Base-by-base conservation (phyloP, 2,888 invertebrate species). In the Erebia aethiops region DNA sequence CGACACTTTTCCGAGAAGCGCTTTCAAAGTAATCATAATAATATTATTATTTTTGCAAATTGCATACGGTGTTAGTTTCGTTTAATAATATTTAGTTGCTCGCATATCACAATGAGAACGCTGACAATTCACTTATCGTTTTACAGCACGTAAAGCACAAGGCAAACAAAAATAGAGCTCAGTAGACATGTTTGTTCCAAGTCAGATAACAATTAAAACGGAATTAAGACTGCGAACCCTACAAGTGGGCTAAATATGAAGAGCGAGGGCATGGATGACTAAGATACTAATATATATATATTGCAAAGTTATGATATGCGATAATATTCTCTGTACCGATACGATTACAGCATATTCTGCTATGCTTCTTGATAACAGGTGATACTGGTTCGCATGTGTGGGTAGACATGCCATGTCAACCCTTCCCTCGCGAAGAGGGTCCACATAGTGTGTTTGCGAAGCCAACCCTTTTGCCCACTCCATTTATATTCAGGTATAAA, bases 401-500 rank as follows among this genome's bases (percentile, higher is more conserved):
- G 74, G 75, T 76, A 75, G 76, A 75, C 76, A 76, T 71, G 78
- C 78, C 77, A 81, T 82, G 82, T 83, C 84, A 89, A 89, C 90
- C 90, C 90, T 90, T 89, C 84, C 79, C 79, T 77, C 74, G 77
- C 69, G 72, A 74, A 73, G 74, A 80, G 82, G 82, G 81, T 80
- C 78, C 81, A 85, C 84, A 87, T 86, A 87, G 82, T 78, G 79
- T 84, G 80, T 79, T 80, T 78, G 72, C 73, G 79, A 78, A 78
- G 72, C 73, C 79, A 78, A 78, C 82, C 84, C 84, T 84, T 81
- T 79, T 79, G 73, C 81, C 84, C 82, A 84, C 77, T 81, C 60
- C 74, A 75, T 81, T 80, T 81, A 81, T 83, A 84, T 84, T 83
- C 84, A 77, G 78, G 80, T 82, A 87, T 79, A 86, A 85, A 88